Evolutionary conservation across 1,140 invertebrate genomes (phyloP), one percentile per base, ranked within the genome.

Genomic region (Drosophila albomicans): DNA sequence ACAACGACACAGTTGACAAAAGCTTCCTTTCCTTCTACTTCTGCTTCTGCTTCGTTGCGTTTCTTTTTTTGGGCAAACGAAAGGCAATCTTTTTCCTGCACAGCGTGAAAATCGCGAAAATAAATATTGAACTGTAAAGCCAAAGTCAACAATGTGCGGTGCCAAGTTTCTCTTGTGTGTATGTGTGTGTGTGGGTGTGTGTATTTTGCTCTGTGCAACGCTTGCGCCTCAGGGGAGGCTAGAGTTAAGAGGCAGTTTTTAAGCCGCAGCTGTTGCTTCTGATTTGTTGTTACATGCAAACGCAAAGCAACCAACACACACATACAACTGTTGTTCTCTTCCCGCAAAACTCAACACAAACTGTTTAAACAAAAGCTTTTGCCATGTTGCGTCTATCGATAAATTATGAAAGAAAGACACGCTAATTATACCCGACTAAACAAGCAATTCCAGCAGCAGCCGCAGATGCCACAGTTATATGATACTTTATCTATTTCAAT

Each of bases 71-170:
- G 57, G 74, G 28, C 48, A 52, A 74, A 58, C 51, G 64, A 75
- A 85, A 48, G 85, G 71, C 70, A 80, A 89, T 89, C 77, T 88
- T 73, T 84, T 65, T 72, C 52, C 77, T 62, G 63, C 69, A 75
- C 76, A 81, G 84, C 73, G 82, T 86, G 89, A 78, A 91, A 91
- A 91, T 91, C 88, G 88, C 88, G 88, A 91, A 86, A 88, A 91
- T 91, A 91, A 91, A 91, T 91, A 91, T 91, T 91, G 88, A 91
- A 91, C 84, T 86, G 84, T 91, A 91, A 91, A 86, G 84, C 88
- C 88, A 91, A 91, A 91, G 88, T 91, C 88, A 91, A 91, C 86
- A 90, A 59, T 66, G 64, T 57, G 61, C 56, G 48, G 8, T 38
- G 52, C 62, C 30, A 54, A 46, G 11, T 13, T 30, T 56, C 48